Base-by-base conservation (phyloP, 2,797 vertebrate species). In the Oreochromis grahami region DNA sequence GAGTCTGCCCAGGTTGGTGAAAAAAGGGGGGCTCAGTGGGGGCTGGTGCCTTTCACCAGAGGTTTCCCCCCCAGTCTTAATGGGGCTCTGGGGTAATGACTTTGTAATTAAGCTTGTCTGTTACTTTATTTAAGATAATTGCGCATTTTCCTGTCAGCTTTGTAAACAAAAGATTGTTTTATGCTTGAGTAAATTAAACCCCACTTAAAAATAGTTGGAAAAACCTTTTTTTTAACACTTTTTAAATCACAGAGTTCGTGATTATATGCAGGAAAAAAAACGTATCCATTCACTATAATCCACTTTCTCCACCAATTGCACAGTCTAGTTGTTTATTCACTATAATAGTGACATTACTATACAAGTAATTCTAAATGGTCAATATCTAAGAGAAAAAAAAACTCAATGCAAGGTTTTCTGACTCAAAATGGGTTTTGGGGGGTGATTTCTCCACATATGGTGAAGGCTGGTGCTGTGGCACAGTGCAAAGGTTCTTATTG, bases 1-100 rank as follows among this genome's bases (percentile, higher is more conserved):
- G 50, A 90, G 60, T 32, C 87, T 90, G 74, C 93, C 92, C 53
- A 96, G 94, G 95, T 96, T 58, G 13, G 92, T 86, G 1, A 19
- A 19, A 41, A 29, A 8, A 11, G 43, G 17, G 38, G 38, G 65
- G 68, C 17, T 50, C 10, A 36, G 58, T 63, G 10, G 58, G 0
- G 10, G 4, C 17, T 74, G 17, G 1, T 74, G 43, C 68, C 43
- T 50, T 5, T 74, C 4, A 74, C 11, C 43, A 32, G 15, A 1
- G 68, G 8, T 9, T 72, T 11, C 4, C 9, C 2, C 2, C 15
- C 43, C 1, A 7, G 24, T 26, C 9, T 72, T 45, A 50, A 3
- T 2, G 24, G 0, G 38, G 0, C 38, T 26, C 38, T 15, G 38
- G 63, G 14, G 15, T 48, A 21, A 6, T 7, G 17, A 13, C 52